A percentile compares a stretch with the other conserved stretches of the same genome.
phyloP scores from a whole-genome alignment of 2,797 vertebrate genomes.

The Syngnathus rostellatus region DNA sequence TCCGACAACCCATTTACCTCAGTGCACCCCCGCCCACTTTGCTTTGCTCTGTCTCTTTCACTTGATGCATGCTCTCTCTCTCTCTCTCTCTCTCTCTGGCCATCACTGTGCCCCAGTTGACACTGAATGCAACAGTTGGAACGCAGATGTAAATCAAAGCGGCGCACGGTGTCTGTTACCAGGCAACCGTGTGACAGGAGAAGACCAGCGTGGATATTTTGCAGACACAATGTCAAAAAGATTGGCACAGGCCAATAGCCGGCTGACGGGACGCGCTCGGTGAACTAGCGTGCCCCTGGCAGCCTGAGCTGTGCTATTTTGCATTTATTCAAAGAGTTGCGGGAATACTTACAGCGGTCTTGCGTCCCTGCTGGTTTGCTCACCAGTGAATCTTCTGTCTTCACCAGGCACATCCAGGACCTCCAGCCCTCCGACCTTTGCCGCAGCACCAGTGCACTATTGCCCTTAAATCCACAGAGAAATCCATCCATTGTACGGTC shows the following conservation, averaged over 20 bases:
- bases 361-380: slow-evolving; percentile 53
- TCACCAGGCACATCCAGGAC: slow-evolving; percentile 79
- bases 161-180: slow-evolving; percentile 53
- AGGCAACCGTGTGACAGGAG: slow-evolving; percentile 57
- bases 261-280: slow-evolving; percentile 24
- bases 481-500: slow-evolving; percentile 63
- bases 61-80: slow-evolving; percentile 10
- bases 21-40: neutral
- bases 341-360: slow-evolving; percentile 66
- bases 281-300: neutral
- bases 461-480: slow-evolving; percentile 54
- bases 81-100: neutral
- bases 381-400: slow-evolving; percentile 59
- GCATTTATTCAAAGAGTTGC: neutral
- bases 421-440: slow-evolving; percentile 53
- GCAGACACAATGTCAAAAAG: slow-evolving; percentile 55
- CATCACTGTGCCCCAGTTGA: slow-evolving; percentile 20
- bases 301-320: neutral
- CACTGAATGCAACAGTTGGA: slow-evolving; percentile 46
- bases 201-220: slow-evolving; percentile 53
- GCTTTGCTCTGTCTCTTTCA: slow-evolving; percentile 4
- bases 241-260: slow-evolving; percentile 49
- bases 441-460: slow-evolving; percentile 54
- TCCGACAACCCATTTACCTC: slow-evolving; percentile 13
- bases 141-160: slow-evolving; percentile 49